phyloP scores from a whole-genome alignment of 2,888 invertebrate species.

The Ctena decussata region DNA sequence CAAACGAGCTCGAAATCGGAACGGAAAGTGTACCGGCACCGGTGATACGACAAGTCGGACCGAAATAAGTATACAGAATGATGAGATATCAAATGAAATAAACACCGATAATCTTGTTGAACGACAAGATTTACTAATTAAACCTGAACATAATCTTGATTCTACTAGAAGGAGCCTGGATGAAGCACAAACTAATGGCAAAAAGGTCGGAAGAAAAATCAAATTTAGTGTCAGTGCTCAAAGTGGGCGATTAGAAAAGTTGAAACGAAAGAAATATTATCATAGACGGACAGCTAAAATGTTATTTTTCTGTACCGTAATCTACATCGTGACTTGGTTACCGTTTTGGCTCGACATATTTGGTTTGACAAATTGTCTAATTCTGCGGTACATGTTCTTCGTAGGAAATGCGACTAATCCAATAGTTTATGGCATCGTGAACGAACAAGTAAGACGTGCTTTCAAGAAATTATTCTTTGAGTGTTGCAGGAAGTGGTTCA shows the following conservation, averaged over 20 bases:
- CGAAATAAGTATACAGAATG: not conserved
- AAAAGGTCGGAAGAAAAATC: conserved; percentile 24
- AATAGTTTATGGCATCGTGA: conserved; percentile 78
- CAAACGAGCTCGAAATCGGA: not conserved
- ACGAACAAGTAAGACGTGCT: conserved; percentile 70
- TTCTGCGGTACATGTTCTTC: conserved; percentile 75
- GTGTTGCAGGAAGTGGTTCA: conserved; percentile 15
- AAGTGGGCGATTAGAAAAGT: conserved; percentile 35
- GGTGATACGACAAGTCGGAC: not conserved
- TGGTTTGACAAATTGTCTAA: conserved; percentile 67
- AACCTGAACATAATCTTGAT: not conserved
- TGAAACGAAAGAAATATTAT: conserved; percentile 38
- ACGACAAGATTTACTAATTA: not conserved
- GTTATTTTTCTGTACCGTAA: conserved; percentile 79
- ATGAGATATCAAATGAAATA: not conserved
- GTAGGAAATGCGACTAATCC: conserved; percentile 79
- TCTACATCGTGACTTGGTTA: conserved; percentile 77
- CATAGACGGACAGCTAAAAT: conserved; percentile 78
- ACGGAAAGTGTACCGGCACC: not conserved
- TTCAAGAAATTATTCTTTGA: conserved; percentile 55
- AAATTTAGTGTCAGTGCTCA: conserved; percentile 12
- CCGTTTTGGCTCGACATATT: conserved; percentile 83
- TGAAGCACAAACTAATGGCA: not conserved
- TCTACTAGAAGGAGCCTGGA: not conserved
- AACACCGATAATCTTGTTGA: not conserved